Evolutionary conservation across 2,797 vertebrate species (phyloP), one percentile per base, ranked within the genome.

Genomic region (Amniataba percoides): DNA sequence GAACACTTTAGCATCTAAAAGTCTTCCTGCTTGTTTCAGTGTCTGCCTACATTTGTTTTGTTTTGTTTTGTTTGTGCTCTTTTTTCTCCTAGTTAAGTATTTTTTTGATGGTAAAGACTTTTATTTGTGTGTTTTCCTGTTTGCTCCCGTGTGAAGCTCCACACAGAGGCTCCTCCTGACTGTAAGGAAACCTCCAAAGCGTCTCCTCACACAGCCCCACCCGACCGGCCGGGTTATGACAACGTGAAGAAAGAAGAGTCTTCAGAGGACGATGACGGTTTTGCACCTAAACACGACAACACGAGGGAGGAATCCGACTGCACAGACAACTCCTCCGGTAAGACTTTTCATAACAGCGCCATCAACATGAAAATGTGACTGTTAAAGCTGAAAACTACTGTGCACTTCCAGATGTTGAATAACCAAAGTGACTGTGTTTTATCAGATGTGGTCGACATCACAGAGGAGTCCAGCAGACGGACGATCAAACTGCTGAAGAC

Each of bases 311-410:
- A 86, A 3, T 84, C 82, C 0, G 87, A 89, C 5, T 3, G 42
- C 51, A 91, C 88, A 0, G 87, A 90, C 36, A 77, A 90, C 18
- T 92, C 82, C 23, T 94, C 92, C 1, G 92, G 93, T 93, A 34
- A 71, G 83, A 15, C 46, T 23, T 25, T 16, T 49, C 5, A 2
- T 39, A 49, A 1, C 23, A 48, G 59, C 23, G n/a, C 16, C 27
- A 34, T 13, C 27, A 16, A 7, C 19, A 34, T 39, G 1, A 66
- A 51, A 5, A 4, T 36, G 9, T 61, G 12, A 34, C 0, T 14
- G 1, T 25, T 40, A 16, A 21, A 5, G 2, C 1, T 2, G 27
- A n/a, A 58, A 70, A 34, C 4, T 7, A 1, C 36, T 46, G 34
- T 52, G 23, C 8, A 15, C 7, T 6, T 49, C 43, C 34, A 66